Conservation (phyloP, 1,140 invertebrate genomes). For the Brachionus paranguensis region DNA sequence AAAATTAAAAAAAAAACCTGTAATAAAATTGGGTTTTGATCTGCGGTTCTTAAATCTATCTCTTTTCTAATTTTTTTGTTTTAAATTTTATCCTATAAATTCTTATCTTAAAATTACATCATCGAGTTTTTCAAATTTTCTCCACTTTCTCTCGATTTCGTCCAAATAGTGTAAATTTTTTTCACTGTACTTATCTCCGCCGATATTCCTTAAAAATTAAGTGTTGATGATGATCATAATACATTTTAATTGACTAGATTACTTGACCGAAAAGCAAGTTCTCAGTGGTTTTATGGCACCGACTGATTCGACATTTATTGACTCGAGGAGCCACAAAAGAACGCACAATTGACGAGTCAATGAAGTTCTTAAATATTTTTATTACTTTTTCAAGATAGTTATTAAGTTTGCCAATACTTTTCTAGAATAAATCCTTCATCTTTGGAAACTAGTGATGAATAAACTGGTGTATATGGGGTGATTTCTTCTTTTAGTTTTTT, state of each 20-base stretch:
- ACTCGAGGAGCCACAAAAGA: constrained; percentile 53
- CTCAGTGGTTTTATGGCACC: constrained; percentile 48
- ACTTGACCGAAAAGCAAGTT: constrained; percentile 52
- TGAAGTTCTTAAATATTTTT: constrained; percentile 19
- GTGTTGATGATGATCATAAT: background rate
- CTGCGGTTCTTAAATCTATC: background rate
- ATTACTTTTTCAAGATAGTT: background rate
- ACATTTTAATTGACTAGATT: constrained; percentile 40
- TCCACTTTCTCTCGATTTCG: constrained; percentile 39
- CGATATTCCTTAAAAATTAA: constrained; percentile 44
- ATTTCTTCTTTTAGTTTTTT: constrained; percentile 34
- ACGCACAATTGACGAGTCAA: constrained; percentile 54
- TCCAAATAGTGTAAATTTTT: constrained; percentile 29
- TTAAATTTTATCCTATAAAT: background rate
- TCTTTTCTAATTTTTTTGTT: background rate
- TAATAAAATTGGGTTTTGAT: background rate
- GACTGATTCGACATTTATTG: constrained; percentile 48
- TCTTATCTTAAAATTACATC: background rate
- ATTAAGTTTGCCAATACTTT: background rate
- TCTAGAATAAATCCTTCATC: background rate
- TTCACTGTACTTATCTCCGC: constrained; percentile 42
- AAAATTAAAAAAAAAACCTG: background rate
- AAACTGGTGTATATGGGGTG: background rate
- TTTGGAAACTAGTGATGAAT: background rate
- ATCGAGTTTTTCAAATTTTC: background rate